Base-by-base conservation (phyloP, 2,113 vertebrate genomes). In the Nipponia nippon region DNA sequence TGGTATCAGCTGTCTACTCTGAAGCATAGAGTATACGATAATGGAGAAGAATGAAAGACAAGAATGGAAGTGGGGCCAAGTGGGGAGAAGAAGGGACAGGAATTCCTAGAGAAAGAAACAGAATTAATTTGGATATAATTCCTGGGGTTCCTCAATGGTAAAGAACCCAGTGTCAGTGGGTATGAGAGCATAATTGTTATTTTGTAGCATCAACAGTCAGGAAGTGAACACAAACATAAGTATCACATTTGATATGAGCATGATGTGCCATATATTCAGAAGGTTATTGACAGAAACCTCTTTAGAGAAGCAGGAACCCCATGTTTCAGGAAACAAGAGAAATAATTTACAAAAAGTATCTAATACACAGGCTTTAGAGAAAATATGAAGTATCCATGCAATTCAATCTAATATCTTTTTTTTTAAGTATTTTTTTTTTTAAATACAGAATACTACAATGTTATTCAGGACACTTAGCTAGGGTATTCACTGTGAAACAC, bases 51-150 rank as follows among this genome's bases (percentile, higher is more conserved):
- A 56, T 22, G 11, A 77, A 94, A 49, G 18, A 4, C 22, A 83
- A 59, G 30, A 26, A 80, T 23, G 20, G 23, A 75, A 66, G 34
- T 18, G 10, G 7, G 22, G 9, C 9, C n/a, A 46, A 61, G 19
- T 2, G 0, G 9, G 19, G 5, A 5, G 23, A 56, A 63, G 21
- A 89, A 77, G 18, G 47, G 12, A 65, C 0, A 8, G 34, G 27
- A 77, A 93, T 62, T 81, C 36, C 27, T 56, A 38, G 3, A 88
- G 38, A 83, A 53, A 83, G 22, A 83, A 89, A 58, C 2, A 61
- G 16, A 63, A 72, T 44, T 56, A 16, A 71, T 47, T 36, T 61
- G 10, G 13, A 61, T 40, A 10, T 6, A 26, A 85, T 32, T 52
- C 23, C 25, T 52, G 16, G 13, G 15, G 47, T 63, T 83, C 16